Evolutionary conservation across 2,113 vertebrate species (phyloP), one percentile per base, ranked within the genome.

Genomic region (Raphicerus campestris): DNA sequence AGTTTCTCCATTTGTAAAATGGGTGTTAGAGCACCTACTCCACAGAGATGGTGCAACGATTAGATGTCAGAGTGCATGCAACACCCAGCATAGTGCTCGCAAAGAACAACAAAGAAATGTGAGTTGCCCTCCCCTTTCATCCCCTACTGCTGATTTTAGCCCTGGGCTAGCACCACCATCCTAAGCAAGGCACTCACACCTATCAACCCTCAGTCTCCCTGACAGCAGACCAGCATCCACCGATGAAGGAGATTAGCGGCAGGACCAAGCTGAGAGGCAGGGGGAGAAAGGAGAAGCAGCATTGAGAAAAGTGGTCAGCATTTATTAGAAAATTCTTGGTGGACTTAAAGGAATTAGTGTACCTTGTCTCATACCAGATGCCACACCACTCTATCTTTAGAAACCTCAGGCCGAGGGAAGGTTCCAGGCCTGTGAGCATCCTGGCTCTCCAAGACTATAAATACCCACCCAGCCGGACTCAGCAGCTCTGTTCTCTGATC

Each of bases 381-480:
- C 97, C 88, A 93, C n/a, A 10, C 19, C 39, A 39, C 20, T 95
- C 97, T 98, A 94, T 97, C 92, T 97, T 98, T 97, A 97, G 97
- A 94, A 92, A 89, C 47, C 49, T 81, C 22, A 47, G 61, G 73
- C 22, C 0, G 0, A 80, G 47, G 61, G 82, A 90, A 83, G 82
- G 24, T 96, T 91, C 85, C 93, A 73, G 86, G 91, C 95, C 90
- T 80, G 2, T 10, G 20, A 89, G 80, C 93, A 83, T 49, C 82
- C 81, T 56, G 14, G 70, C 89, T 90, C 94, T 89, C 75, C 91
- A 73, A 96, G 97, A 86, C 51, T 97, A 95, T 97, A 96, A 97
- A 98, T 97, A 96, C 94, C 32, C 51, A 58, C 88, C 93, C 32
- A 19, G 39, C 17, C 3, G 1, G 93, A 82, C 81, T 39, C 47